Base-by-base conservation (phyloP, 2,888 invertebrate genomes). In the Steinernema scapterisci region DNA sequence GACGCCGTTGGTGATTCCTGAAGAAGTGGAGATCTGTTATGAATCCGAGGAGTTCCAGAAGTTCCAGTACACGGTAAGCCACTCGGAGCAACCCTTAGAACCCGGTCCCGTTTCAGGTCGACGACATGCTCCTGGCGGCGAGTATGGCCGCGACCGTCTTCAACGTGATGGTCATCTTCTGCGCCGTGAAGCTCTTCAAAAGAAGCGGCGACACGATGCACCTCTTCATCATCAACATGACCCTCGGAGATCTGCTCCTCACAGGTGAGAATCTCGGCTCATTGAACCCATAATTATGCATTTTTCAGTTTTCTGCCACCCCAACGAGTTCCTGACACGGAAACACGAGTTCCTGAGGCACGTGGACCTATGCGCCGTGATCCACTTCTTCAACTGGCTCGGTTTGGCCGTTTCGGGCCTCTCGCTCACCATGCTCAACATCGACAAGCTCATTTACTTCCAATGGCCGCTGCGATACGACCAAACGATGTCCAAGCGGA, bases 201-300 rank as follows among this genome's bases (percentile, higher is more conserved):
- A 72, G 86, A 63, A 84, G 83, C 75, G 86, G 86, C 0, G 86
- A 86, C 72, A 87, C 87, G 21, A 86, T 86, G 86, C 87, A 87
- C 73, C 75, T 86, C 44, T 86, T 86, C 73, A 87, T 86, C 54
- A 77, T 87, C 43, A 87, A 86, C 71, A 86, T 86, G 86, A 86
- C 86, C 6, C 75, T 84, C 45, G 86, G 86, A 3, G 86, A 86
- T 73, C 76, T 87, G 5, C 79, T 86, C 7, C 75, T 86, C n/a
- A 86, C 86, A 71, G 83, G 85, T 86, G 19, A 51, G 73, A 6
- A 3, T 38, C 38, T 38, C 9, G 3, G 9, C 5, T 38, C 9
- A n/a, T 38, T 38, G 38, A 38, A 38, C 9, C 9, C 9, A 6
- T 38, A 25, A 56, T 16, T 21, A 56, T 19, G n/a, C n/a, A 23